Evolutionary conservation across 2,797 vertebrate species (phyloP).

Genomic region (Vipera ursinii): DNA sequence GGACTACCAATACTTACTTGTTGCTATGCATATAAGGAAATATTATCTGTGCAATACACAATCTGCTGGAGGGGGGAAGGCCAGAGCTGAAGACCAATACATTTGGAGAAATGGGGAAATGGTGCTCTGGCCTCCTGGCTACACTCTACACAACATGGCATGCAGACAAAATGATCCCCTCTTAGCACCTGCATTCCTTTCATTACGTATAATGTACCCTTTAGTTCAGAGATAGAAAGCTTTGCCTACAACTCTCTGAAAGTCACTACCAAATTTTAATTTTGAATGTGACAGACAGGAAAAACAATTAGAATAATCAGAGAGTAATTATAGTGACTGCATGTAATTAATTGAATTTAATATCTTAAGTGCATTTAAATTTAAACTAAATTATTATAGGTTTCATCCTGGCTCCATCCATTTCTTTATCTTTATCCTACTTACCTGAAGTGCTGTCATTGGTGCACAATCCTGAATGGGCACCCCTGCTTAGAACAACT

Average conservation of each 20-base stretch:
- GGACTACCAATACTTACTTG: background rate
- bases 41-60: background rate
- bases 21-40: background rate
- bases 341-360: background rate
- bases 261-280: background rate
- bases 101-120: background rate
- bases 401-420: background rate
- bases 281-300: background rate
- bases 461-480: background rate
- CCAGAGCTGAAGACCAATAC: background rate
- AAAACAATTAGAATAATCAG: background rate
- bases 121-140: background rate
- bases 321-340: background rate
- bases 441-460: background rate
- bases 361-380: background rate
- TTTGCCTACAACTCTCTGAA: background rate
- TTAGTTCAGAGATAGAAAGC: background rate
- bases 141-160: background rate
- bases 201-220: background rate
- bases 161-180: background rate
- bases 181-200: background rate
- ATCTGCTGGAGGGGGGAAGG: background rate
- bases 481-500: background rate
- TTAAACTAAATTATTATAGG: background rate
- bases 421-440: background rate